phyloP scores from a whole-genome alignment of 2,797 vertebrate species.

The Gymnoscopelus microlampas region DNA sequence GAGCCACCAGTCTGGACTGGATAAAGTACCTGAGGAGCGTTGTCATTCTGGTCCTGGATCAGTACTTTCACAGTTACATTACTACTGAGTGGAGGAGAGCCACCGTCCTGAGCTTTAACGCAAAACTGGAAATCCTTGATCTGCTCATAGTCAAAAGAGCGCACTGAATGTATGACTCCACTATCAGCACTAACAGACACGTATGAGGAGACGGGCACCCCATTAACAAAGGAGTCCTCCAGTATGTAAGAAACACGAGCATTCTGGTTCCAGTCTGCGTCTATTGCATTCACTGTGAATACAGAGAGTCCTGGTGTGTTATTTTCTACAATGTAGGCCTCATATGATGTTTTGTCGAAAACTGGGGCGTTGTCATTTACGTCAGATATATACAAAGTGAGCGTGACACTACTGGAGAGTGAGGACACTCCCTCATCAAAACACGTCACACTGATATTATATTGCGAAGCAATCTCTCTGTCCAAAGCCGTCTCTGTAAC shows the following conservation, averaged over 20 bases:
- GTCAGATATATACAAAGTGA: slow-evolving; percentile 80
- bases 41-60: slow-evolving; percentile 71
- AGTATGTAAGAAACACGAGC: slow-evolving; percentile 64
- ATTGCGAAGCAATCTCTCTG: slow-evolving; percentile 70
- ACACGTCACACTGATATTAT: slow-evolving; percentile 77
- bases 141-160: slow-evolving; percentile 82
- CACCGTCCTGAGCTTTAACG: slow-evolving; percentile 71
- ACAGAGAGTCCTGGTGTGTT: slow-evolving; percentile 66
- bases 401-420: slow-evolving; percentile 77
- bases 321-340: slow-evolving; percentile 67
- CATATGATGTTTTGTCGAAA: slow-evolving; percentile 77
- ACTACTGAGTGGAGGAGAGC: slow-evolving; percentile 70
- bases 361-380: slow-evolving; percentile 82
- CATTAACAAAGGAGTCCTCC: slow-evolving; percentile 46
- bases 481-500: slow-evolving; percentile 72
- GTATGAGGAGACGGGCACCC: slow-evolving; percentile 50
- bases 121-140: slow-evolving; percentile 78
- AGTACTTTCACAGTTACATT: slow-evolving; percentile 48
- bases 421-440: slow-evolving; percentile 78
- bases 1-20: slow-evolving; percentile 40
- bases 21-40: slow-evolving; percentile 67
- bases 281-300: slow-evolving; percentile 60
- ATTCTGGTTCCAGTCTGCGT: slow-evolving; percentile 69
- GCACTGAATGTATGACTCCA: slow-evolving; percentile 69
- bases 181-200: slow-evolving; percentile 65